Evolutionary conservation across 2,797 vertebrate genomes (phyloP).

Genomic region (Poeciliopsis paucimaculata): DNA sequence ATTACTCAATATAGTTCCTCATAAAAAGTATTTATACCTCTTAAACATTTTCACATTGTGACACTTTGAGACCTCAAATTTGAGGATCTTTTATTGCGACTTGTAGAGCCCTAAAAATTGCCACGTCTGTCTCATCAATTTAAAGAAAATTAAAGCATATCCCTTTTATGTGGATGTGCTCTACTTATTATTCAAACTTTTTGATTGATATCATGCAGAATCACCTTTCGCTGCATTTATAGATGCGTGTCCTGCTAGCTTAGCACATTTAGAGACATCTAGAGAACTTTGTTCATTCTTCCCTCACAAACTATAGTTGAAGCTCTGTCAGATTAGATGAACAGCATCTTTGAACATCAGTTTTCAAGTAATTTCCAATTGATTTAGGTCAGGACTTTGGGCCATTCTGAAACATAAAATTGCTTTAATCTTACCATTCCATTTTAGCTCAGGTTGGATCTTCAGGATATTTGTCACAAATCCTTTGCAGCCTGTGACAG

Average conservation of each 20-base stretch:
- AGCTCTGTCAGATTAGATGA: not conserved
- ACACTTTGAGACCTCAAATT: not conserved
- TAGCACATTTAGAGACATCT: not conserved
- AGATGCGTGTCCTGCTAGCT: not conserved
- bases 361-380: not conserved
- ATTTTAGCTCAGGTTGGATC: not conserved
- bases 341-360: not conserved
- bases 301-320: not conserved
- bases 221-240: not conserved
- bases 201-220: not conserved
- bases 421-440: not conserved
- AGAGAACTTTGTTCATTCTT: not conserved
- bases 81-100: not conserved
- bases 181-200: not conserved
- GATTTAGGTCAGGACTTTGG: not conserved
- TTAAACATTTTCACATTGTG: not conserved
- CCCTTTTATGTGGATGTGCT: not conserved
- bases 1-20: not conserved
- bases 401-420: not conserved
- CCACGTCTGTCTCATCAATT: not conserved
- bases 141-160: not conserved
- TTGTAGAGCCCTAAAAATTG: not conserved
- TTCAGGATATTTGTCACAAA: not conserved
- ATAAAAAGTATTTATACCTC: not conserved
- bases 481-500: not conserved